A percentile compares a stretch with the other conserved stretches of the same genome.
These are phyloP conservation scores for Drosophila rubida DNA, from an alignment of 2,888 invertebrate genomes.

Conservation along the genomic window DNA sequence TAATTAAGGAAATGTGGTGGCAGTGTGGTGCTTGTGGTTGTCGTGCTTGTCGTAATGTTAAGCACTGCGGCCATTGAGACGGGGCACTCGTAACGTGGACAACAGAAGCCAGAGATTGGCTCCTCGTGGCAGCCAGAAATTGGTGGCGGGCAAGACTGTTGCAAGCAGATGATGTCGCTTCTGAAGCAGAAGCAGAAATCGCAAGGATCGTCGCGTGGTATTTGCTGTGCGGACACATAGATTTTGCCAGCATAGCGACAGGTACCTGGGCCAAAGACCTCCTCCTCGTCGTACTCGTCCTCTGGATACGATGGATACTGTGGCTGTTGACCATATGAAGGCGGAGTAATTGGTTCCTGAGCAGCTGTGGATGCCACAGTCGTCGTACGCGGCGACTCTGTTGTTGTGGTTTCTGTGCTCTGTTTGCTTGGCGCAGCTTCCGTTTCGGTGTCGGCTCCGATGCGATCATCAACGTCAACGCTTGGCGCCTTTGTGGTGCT, in stretches of 20 bases:
- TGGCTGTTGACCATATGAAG: conserved; percentile 77
- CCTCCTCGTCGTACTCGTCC: conserved; percentile 91
- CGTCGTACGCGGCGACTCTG: conserved; percentile 58
- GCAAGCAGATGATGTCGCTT: conserved; percentile 97
- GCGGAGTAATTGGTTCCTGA: conserved; percentile 76
- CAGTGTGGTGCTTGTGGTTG: conserved; percentile 93
- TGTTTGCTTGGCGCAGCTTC: conserved; percentile 40
- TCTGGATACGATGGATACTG: conserved; percentile 84
- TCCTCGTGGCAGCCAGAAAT: conserved; percentile 96
- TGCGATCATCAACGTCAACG: conserved; percentile 64
- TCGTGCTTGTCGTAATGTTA: conserved; percentile 94
- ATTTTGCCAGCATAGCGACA: conserved; percentile 96
- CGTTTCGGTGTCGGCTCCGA: conserved; percentile 48
- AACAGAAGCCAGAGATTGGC: conserved; percentile 96
- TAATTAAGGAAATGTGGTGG: conserved; percentile 93
- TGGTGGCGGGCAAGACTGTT: conserved; percentile 97
- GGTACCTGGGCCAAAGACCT: conserved; percentile 93
- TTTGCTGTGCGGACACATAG: conserved; percentile 97
- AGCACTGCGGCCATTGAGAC: conserved; percentile 93
- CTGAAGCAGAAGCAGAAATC: conserved; percentile 99
- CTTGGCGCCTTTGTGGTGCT: conserved; percentile 53
- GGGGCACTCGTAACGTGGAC: conserved; percentile 96
- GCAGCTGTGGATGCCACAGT: conserved; percentile 67
- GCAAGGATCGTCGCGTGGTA: conserved; percentile 96
- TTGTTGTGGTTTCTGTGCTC: conserved; percentile 56